Evolutionary conservation across 2,797 vertebrate genomes (phyloP), one percentile per base, ranked within the genome.

Genomic region (Pangasius macronema): DNA sequence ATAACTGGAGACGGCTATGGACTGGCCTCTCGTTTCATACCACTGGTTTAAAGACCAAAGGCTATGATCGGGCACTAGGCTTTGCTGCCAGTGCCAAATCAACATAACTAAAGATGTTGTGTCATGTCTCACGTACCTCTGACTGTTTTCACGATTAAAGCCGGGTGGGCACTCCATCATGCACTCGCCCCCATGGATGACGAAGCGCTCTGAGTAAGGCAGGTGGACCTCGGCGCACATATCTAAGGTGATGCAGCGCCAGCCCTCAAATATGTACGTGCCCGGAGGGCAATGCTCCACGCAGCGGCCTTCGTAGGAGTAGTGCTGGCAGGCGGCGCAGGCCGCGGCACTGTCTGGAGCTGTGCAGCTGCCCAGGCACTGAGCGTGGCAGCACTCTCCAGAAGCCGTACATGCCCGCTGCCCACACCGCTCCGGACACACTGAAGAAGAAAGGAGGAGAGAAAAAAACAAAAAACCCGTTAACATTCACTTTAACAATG

Each of bases 291-390:
- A 99, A 93, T 95, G 95, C 2, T 96, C 92, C 89, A 99, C 96
- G 18, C 99, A 99, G 92, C 94, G 94, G 0, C 97, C 97, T 30
- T 96, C 94, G 55, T 97, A 94, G 94, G 95, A 97, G 94, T 97
- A 99, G 88, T 99, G 97, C 82, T 96, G 96, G 87, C 99, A 99
- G 27, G 97, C 97, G 1, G 98, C 95, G 0, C 99, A 99, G 2
- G 97, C 95, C 0, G 94, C 94, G 94, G 97, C 97, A 67, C 96
- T 96, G 87, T 95, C 94, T 0, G 97, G 95, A 0, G 91, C 93
- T 0, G 94, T 95, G 95, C 99, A 99, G 96, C 98, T 97, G 88
- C 99, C 99, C 93, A 99, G 93, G 94, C 98, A 99, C 93, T 99
- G 97, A 0, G 96, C 94, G 88, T 99, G 99, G 94, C 99, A 99